A percentile compares a stretch with the other conserved stretches of the same genome.
phyloP scores from a whole-genome alignment of 1,140 invertebrate genomes.

The Zaprionus taronus region DNA sequence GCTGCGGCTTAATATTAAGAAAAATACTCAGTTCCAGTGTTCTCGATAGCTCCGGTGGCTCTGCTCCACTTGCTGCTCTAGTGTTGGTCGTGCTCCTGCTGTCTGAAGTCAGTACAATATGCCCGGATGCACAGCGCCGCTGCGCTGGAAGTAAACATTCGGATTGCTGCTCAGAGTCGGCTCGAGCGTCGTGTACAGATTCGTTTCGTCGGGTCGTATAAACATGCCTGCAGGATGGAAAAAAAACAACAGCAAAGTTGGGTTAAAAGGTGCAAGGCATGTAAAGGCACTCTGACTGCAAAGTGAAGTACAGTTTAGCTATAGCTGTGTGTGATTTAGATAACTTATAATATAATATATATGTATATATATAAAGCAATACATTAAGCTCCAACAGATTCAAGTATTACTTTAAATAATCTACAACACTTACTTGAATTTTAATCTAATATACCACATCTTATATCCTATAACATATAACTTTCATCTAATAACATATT shows the following conservation, averaged over 20 bases:
- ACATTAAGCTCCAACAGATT: no score
- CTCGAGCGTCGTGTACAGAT: slow-evolving; percentile 92
- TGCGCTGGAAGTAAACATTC: slow-evolving; percentile 93
- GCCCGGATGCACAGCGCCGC: slow-evolving; percentile 90
- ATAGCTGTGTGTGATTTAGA: no score
- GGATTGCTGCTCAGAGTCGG: slow-evolving; percentile 93
- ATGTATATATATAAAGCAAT: no score
- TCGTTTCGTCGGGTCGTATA: slow-evolving; percentile 90
- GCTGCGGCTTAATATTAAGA: slow-evolving; percentile 66
- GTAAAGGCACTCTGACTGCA: not conserved
- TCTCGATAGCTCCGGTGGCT: slow-evolving; percentile 70
- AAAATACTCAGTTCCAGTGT: slow-evolving; percentile 81
- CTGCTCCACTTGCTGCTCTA: slow-evolving; percentile 14
- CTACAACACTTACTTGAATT: no score
- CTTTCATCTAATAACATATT: no score
- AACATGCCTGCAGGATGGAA: slow-evolving; percentile 87
- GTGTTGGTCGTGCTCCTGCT: not conserved
- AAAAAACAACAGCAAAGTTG: not conserved
- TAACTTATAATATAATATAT: no score
- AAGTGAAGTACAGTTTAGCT: not conserved
- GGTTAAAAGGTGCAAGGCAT: not conserved
- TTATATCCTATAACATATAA: no score
- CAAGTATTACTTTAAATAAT: no score
- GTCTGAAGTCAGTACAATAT: slow-evolving; percentile 89
- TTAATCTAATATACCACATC: no score